phyloP scores from a whole-genome alignment of 2,797 vertebrate species.

The Pantherophis vulpinus region DNA sequence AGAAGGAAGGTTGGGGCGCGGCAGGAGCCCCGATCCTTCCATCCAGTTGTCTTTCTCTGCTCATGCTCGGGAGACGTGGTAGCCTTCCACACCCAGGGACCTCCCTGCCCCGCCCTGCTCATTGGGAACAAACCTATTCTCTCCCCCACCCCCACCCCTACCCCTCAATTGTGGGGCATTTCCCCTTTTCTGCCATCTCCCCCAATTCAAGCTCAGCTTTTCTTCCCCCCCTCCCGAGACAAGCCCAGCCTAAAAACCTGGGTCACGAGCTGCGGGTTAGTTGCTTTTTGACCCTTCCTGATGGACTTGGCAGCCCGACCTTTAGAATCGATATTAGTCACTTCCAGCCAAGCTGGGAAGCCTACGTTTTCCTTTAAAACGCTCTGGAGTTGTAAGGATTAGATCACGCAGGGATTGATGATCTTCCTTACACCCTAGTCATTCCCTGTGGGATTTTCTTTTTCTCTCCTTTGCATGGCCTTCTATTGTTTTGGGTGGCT shows the following conservation, averaged over 20 bases:
- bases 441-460: too few species aligned
- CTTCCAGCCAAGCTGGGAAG: too few species aligned
- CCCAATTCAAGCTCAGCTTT: not conserved
- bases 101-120: not conserved
- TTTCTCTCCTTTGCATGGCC: not conserved
- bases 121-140: not conserved
- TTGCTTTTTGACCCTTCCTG: not conserved
- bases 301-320: not conserved
- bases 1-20: not conserved
- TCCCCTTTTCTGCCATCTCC: not conserved
- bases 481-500: not conserved
- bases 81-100: not conserved
- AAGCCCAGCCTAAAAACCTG: not conserved
- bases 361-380: not conserved
- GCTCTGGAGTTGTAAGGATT: not conserved
- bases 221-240: too few species aligned
- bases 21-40: not conserved
- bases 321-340: not conserved
- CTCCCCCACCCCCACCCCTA: fast-evolving
- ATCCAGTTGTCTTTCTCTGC: not conserved
- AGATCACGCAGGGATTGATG: not conserved
- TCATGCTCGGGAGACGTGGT: not conserved
- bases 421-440: too few species aligned
- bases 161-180: not conserved
- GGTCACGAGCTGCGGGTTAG: not conserved